Base-by-base conservation (phyloP, 2,113 vertebrate species). In the Macquaria australasica region DNA sequence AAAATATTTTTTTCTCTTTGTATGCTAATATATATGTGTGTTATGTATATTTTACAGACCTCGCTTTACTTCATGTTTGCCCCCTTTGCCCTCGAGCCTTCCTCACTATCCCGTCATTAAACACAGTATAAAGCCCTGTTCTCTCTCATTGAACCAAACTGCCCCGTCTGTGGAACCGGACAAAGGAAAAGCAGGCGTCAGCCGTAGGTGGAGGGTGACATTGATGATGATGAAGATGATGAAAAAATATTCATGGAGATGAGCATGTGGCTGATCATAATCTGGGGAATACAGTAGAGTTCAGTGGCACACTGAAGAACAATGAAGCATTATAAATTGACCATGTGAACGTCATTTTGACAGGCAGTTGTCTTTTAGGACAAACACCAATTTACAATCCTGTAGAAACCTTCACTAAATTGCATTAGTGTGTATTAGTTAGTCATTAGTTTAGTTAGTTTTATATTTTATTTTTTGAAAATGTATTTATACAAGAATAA, bases 151-250 rank as follows among this genome's bases (percentile, higher is more conserved):
- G 5, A 16, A 28, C 14, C 21, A 56, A 69, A 50, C 43, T 16
- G 63, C 76, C n/a, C 11, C 15, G 34, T 74, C 56, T 18, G 20
- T 51, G 62, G 6, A 45, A 37, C 15, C 0, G 14, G 15, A 66
- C 75, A 82, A 82, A 78, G 83, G 3, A 76, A 75, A 82, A 16
- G 31, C 41, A 18, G 1, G 15, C 67, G 79, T 85, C 79, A 85
- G 82, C 82, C 37, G 12, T 21, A 48, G 69, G 51, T 69, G 69
- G 43, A 87, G 64, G 82, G 68, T 85, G 78, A 79, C 71, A 67
- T 8, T 71, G 80, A 77, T 85, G 70, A 67, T 25, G 66, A 62
- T 5, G 81, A 69, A 6, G 80, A 69, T 41, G 31, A 60, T 28
- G 51, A 63, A 45, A 56, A 68, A 15, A 25, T 68, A 45, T 39